Evolutionary conservation across 2,888 invertebrate genomes (phyloP), one percentile per base, ranked within the genome.

Genomic region (Sthenelais limicola): DNA sequence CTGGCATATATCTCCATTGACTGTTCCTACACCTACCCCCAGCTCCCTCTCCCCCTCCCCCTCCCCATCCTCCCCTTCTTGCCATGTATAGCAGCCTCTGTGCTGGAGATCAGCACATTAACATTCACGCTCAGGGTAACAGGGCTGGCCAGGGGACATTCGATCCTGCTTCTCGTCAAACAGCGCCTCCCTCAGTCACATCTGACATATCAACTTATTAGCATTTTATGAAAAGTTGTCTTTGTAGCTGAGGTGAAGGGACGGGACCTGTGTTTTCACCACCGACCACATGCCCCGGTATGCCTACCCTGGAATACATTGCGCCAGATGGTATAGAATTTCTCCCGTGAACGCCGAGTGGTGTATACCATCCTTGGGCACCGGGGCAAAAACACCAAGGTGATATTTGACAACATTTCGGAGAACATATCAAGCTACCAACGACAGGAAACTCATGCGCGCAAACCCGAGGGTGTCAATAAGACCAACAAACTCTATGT

Each of bases 351-450:
- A 28, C 24, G 9, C 54, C 1, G 3, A 3, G 5, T 12, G 18
- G 38, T n/a, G 62, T 62, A 38, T 33, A 21, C 62, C 38, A 38
- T 62, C 62, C 62, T 38, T 62, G 62, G 43, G 21, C 28, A 21
- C 26, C 35, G 62, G 35, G 38, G 62, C 35, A 62, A 62, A 62
- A 62, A 62, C 62, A 62, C 38, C 21, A 24, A 62, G 62, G 62
- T 62, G 62, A 62, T 62, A 35, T 62, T 62, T 62, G 62, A 62
- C 62, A 62, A 62, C 62, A 62, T 62, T 62, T 62, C 38, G 24
- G 62, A 24, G 32, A 35, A 62, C 21, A 62, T 62, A 62, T 62
- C 62, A 28, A 28, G 15, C 35, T 62, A 62, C 62, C 21, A 12
- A 15, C 24, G 62, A 38, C 62, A 62, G 62, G 62, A 62, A 62